Percentiles rank a stretch among this genome's conserved stretches.
phyloP scores from a whole-genome alignment of 2,113 vertebrate species.

The Chionis minor region DNA sequence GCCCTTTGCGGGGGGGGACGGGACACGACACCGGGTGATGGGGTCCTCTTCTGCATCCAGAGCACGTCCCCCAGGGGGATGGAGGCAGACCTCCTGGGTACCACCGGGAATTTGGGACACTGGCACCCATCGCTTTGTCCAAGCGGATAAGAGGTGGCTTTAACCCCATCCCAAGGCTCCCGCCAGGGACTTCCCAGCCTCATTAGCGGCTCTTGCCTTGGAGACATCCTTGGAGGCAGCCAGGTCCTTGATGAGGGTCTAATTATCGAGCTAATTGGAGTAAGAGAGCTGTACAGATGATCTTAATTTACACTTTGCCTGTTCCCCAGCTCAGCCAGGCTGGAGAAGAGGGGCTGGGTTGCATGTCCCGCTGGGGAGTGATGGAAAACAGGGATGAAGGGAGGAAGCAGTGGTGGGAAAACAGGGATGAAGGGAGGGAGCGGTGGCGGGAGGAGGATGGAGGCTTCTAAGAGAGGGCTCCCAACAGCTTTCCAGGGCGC shows the following conservation, averaged over 20 bases:
- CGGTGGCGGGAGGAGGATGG: neutral
- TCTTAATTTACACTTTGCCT: neutral
- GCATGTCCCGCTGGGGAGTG: rapidly evolving
- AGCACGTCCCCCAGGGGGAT: rapidly evolving
- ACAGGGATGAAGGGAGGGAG: too few species aligned
- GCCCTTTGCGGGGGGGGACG: neutral
- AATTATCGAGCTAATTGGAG: conserved; percentile 33
- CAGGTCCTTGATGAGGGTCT: neutral
- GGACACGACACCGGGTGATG: too few species aligned
- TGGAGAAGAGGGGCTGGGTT: neutral
- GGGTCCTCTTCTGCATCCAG: too few species aligned
- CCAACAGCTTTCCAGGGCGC: neutral
- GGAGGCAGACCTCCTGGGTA: neutral
- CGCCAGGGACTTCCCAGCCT: neutral
- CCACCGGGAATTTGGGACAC: neutral
- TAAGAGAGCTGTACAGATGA: neutral
- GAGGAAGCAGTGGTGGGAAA: rapidly evolving
- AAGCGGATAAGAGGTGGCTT: neutral
- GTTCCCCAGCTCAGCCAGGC: neutral
- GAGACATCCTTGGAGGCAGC: neutral
- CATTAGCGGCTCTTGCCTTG: neutral
- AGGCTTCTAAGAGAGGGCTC: neutral
- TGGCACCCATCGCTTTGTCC: neutral
- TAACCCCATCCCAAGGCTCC: neutral
- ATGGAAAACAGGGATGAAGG: neutral